Evolutionary conservation across 2,797 vertebrate genomes (phyloP), one percentile per base, ranked within the genome.

Genomic region (Enteromius unitaeniatus): DNA sequence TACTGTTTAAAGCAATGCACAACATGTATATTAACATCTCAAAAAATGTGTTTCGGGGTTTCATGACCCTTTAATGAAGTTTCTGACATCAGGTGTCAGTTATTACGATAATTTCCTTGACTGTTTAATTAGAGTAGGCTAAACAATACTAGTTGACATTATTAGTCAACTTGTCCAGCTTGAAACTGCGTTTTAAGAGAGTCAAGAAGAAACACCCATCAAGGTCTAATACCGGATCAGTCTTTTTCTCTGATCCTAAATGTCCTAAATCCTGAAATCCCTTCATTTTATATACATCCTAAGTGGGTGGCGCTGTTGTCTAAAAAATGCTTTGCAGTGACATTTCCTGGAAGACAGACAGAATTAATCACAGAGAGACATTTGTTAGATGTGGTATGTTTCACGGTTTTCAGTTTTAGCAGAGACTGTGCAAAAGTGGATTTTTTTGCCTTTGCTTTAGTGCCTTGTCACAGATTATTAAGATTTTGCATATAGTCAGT

Each of bases 271-370:
- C 60, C 49, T 1, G 0, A 5, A 75, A 28, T 7, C 13, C 13
- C 9, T 58, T 9, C 6, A 62, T 62, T 2, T 62, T 0, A 28
- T 6, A 17, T 3, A 13, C 13, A 15, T 62, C 60, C 60, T 26
- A 15, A 53, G 31, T 64, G 7, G 51, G 72, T 23, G 85, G 78
- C 78, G 23, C 70, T 86, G 72, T 81, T 77, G 37, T 19, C 73
- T 62, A 81, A 81, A 14, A 81, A 84, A 86, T 81, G 23, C 45
- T 45, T 31, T 47, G 9, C 26, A 49, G 31, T 37, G 13, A 8
- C 45, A 1, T 10, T 77, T 55, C 23, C 31, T 58, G 72, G 15
- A 49, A 28, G 21, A 74, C 23, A 21, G 23, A 72, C 21, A 17
- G 23, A 78, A 69, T 31, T 3, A 15, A 51, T 82, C 58, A 64